phyloP scores from a whole-genome alignment of 2,113 vertebrate species.

The Progne subis region DNA sequence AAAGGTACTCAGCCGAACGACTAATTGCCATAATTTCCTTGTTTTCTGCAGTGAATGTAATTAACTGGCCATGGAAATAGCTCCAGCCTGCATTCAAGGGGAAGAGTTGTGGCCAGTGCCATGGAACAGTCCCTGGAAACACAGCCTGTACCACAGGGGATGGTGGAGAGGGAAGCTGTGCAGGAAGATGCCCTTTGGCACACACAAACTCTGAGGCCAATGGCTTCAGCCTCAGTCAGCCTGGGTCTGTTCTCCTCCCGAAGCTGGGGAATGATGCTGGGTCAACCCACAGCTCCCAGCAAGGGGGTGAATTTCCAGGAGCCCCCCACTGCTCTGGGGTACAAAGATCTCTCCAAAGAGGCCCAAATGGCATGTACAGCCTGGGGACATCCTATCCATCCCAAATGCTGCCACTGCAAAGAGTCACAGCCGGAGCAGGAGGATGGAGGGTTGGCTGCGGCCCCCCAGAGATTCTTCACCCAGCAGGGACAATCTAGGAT shows the following conservation, averaged over 20 bases:
- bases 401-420: accelerated
- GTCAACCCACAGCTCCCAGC: background rate
- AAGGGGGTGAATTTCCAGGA: background rate
- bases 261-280: background rate
- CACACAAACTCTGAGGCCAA: background rate
- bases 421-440: accelerated
- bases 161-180: background rate
- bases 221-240: background rate
- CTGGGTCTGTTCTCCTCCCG: background rate
- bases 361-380: too few species aligned
- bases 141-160: background rate
- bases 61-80: background rate
- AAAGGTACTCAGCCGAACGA: background rate
- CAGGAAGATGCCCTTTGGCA: background rate
- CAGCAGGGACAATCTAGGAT: background rate
- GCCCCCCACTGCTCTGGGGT: background rate
- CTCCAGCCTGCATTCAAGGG: background rate
- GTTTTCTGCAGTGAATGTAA: background rate
- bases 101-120: background rate
- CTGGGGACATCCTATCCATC: background rate
- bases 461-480: accelerated
- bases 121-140: background rate
- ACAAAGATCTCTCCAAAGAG: background rate
- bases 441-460: background rate
- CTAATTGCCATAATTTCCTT: background rate